Conservation (phyloP, 2,888 invertebrate genomes). For the Mesoligia furuncula region DNA sequence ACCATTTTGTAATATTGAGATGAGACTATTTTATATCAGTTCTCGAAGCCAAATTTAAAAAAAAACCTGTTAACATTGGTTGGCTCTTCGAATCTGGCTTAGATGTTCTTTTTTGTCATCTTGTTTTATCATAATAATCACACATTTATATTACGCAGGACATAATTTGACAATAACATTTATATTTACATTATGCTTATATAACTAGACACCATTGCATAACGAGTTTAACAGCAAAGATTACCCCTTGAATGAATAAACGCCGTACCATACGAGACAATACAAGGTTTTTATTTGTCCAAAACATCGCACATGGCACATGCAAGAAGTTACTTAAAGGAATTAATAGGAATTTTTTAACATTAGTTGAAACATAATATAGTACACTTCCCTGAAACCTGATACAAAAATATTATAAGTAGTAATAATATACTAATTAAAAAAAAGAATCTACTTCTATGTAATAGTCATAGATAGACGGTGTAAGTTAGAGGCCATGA, state of each 20-base stretch:
- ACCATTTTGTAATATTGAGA: background rate
- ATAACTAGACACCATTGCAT: slow-evolving; percentile 30
- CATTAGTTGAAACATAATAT: background rate
- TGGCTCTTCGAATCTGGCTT: background rate
- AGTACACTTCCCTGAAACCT: slow-evolving; percentile 24
- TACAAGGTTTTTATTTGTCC: background rate
- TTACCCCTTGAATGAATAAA: slow-evolving; percentile 9
- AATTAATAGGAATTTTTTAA: slow-evolving; percentile 15
- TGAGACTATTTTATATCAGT: background rate
- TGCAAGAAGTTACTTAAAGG: background rate
- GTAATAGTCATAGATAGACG: slow-evolving; percentile 6
- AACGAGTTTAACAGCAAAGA: slow-evolving; percentile 25
- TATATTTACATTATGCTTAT: slow-evolving; percentile 24
- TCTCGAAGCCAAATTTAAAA: background rate
- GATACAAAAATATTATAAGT: slow-evolving; percentile 1
- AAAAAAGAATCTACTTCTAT: slow-evolving; percentile 2
- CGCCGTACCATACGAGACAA: slow-evolving; percentile 5
- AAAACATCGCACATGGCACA: background rate
- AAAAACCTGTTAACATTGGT: background rate
- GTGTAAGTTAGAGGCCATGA: slow-evolving; percentile 50
- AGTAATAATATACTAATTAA: background rate
- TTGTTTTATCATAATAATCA: slow-evolving; percentile 10
- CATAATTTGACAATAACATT: slow-evolving; percentile 34
- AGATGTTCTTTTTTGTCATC: slow-evolving; percentile 6
- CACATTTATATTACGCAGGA: slow-evolving; percentile 23